Evolutionary conservation across 2,113 vertebrate genomes (phyloP), one percentile per base, ranked within the genome.

Genomic region (Ornithorhynchus anatinus): DNA sequence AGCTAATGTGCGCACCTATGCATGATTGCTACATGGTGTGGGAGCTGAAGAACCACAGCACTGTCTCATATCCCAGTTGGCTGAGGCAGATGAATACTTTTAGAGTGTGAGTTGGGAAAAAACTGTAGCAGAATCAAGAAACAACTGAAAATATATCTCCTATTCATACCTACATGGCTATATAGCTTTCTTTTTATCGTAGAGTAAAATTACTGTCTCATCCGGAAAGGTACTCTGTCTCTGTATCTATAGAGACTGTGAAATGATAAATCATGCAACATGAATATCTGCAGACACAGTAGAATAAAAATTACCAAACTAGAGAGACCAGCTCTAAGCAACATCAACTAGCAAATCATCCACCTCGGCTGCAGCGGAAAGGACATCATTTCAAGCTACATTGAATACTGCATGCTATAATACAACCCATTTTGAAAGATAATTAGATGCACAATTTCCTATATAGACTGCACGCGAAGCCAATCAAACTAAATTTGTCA

Each of bases 401-500:
- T 43, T 87, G 76, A 62, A 79, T 81, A 79, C 51, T 58, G 64
- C 77, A 77, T 37, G 23, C 52, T 82, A 82, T 72, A 79, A 84
- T 67, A 74, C 36, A 89, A 84, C 56, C 25, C 72, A 79, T 85
- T 89, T 73, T 86, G 69, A 86, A 92, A 89, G 73, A 86, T 89
- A 91, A 91, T 86, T 79, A 82, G 44, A 88, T 83, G 50, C 53
- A 84, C 56, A 80, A 79, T 85, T 89, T 90, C 50, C 77, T 81
- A 76, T 73, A 86, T 17, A 78, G 63, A 62, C 45, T 53, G 45
- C 42, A 66, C 40, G 43, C 61, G 79, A 85, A 75, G 38, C 22
- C 16, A 82, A 76, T 90, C 85, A 88, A 87, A 80, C 39, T 54
- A 81, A 64, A 85, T 66, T 72, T 86, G 52, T 84, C 79, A 81